Conservation (phyloP, 2,113 vertebrate species). For the Rhadina sibilatrix region DNA sequence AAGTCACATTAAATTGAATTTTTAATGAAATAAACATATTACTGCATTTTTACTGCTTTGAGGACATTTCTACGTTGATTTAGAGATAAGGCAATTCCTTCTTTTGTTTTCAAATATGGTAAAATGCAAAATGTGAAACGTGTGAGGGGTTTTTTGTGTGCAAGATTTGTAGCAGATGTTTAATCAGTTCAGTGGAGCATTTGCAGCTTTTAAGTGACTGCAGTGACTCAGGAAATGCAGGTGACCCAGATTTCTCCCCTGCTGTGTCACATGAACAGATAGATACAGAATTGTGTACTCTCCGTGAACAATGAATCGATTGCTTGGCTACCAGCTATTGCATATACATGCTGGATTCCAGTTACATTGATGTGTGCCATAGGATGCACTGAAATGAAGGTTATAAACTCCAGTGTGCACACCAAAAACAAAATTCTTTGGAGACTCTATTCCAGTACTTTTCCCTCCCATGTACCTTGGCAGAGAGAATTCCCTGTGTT, state of each 20-base stretch:
- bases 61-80: neutral
- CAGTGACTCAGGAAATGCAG: neutral
- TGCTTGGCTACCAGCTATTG: neutral
- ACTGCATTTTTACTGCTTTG: neutral
- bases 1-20: neutral
- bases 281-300: neutral
- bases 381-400: neutral
- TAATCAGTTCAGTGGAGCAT: neutral
- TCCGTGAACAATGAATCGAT: neutral
- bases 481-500: neutral
- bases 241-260: constrained; percentile 30
- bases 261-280: neutral
- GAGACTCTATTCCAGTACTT: neutral
- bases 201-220: neutral
- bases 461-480: neutral
- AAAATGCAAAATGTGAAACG: neutral
- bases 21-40: neutral
- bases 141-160: neutral
- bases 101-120: neutral
- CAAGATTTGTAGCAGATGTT: neutral
- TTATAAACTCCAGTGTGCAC: neutral
- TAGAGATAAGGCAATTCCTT: neutral
- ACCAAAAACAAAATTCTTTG: neutral
- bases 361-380: neutral
- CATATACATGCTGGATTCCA: neutral